A percentile compares a stretch with the other conserved stretches of the same genome.
These are phyloP conservation scores for Paguma larvata DNA, from an alignment of 2,797 vertebrate species.

Conservation along the genomic window DNA sequence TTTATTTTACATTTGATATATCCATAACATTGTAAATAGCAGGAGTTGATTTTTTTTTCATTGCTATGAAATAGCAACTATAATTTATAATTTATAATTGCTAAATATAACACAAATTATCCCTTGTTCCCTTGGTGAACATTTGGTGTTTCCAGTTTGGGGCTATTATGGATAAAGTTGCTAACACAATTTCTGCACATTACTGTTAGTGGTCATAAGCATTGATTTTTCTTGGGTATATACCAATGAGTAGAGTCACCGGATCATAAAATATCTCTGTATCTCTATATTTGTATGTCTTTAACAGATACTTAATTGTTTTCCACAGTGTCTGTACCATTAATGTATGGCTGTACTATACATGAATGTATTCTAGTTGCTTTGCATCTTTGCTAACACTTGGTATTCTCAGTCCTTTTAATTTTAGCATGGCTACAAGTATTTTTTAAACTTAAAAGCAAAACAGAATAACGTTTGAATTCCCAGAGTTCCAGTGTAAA, in stretches of 20 bases:
- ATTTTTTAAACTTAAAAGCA: constrained; percentile 9
- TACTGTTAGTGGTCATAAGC: background rate
- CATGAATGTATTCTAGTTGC: background rate
- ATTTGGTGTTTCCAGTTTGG: constrained; percentile 21
- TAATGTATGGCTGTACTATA: background rate
- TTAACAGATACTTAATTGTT: background rate
- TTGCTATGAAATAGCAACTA: background rate
- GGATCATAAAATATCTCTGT: background rate
- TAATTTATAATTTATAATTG: background rate
- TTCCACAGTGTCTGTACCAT: background rate
- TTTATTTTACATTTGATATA: background rate
- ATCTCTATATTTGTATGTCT: background rate
- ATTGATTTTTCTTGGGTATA: background rate
- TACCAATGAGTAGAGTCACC: background rate
- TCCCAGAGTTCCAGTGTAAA: constrained; percentile 39
- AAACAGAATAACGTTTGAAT: constrained; percentile 19
- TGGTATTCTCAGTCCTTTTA: background rate
- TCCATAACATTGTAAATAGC: background rate
- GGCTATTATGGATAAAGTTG: background rate
- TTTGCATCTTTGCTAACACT: background rate
- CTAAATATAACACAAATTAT: background rate
- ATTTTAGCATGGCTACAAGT: background rate
- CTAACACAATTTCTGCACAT: background rate
- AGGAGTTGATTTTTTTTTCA: background rate
- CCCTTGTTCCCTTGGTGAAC: background rate